phyloP scores from a whole-genome alignment of 2,113 vertebrate species.

The Callaeas wilsoni region DNA sequence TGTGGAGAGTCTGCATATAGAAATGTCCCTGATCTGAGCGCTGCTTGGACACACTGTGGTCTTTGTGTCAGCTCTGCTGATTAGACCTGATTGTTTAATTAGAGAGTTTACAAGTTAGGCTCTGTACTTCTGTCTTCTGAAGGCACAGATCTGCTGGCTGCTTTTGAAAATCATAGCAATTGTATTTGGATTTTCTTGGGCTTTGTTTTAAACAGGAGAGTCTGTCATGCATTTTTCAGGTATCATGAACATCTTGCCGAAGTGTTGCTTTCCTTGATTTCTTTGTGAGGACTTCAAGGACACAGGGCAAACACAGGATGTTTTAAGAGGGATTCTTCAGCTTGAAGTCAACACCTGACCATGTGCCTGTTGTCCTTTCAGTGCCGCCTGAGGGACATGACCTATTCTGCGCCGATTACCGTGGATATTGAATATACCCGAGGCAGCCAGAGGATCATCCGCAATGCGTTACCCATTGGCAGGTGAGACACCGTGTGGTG shows the following conservation, averaged over 20 bases:
- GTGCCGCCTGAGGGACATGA: conserved; percentile 98
- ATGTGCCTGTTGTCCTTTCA: conserved; percentile 40
- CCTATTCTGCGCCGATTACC: conserved; percentile 92
- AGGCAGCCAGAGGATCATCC: conserved; percentile 97
- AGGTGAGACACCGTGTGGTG: conserved; percentile 65
- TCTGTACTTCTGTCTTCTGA: background rate
- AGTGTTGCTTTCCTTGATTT: background rate
- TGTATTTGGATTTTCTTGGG: background rate
- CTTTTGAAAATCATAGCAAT: background rate
- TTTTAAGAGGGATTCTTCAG: background rate
- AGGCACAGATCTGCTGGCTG: background rate
- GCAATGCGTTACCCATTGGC: conserved; percentile 92
- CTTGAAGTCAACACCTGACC: background rate
- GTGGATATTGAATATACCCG: conserved; percentile 97
- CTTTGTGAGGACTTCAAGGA: background rate
- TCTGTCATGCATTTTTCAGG: background rate
- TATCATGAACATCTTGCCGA: background rate
- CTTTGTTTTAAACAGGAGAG: background rate
- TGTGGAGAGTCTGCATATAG: background rate
- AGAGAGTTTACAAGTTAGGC: background rate
- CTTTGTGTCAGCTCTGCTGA: background rate
- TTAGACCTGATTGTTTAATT: background rate
- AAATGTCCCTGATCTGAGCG: background rate
- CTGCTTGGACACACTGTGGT: background rate
- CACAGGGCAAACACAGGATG: background rate